Base-by-base conservation (phyloP, 2,797 vertebrate genomes). In the Semotilus atromaculatus region DNA sequence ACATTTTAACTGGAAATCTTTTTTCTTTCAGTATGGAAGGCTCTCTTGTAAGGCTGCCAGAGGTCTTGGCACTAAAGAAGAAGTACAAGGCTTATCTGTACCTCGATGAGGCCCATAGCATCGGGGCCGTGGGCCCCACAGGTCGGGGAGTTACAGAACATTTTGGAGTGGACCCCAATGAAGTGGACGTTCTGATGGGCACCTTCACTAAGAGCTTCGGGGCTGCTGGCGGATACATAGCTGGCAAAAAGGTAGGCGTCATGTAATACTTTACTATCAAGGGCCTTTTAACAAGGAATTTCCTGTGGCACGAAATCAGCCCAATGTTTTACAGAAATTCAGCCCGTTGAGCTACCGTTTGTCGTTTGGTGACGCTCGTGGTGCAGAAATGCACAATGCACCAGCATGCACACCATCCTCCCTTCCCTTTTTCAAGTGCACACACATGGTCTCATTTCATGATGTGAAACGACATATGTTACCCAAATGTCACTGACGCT, bases 141-240 rank as follows among this genome's bases (percentile, higher is more conserved):
- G 97, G 97, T 16, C 93, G 96, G 29, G 98, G 98, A 2, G 96
- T 98, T 87, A 93, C 97, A 53, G 95, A 96, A 76, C 96, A 98
- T 81, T 92, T 93, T 0, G 92, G 92, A 62, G 93, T 98, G 53
- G 94, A 96, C 81, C 96, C 97, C 38, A 73, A 88, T 0, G 97
- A 99, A 14, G 88, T 99, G 14, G 98, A 99, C 0, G 93, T 99
- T 4, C 74, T 97, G 89, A 99, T 99, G 98, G 98, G 98, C 82
- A 99, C 97, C 0, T 98, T 99, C 90, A 98, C 97, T 79, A 99
- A 99, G 95, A 98, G 97, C 91, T 99, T 99, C 29, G 97, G 96
- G 0, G 95, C 97, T 5, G 93, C 95, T 0, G 97, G 98, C 84
- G 98, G 97, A 86, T 99, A 99, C 92, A 96, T 99, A 85, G 97